These are phyloP conservation scores for Ceyx melanurus DNA, from an alignment of 2,113 vertebrate genomes.

Conservation along the genomic window DNA sequence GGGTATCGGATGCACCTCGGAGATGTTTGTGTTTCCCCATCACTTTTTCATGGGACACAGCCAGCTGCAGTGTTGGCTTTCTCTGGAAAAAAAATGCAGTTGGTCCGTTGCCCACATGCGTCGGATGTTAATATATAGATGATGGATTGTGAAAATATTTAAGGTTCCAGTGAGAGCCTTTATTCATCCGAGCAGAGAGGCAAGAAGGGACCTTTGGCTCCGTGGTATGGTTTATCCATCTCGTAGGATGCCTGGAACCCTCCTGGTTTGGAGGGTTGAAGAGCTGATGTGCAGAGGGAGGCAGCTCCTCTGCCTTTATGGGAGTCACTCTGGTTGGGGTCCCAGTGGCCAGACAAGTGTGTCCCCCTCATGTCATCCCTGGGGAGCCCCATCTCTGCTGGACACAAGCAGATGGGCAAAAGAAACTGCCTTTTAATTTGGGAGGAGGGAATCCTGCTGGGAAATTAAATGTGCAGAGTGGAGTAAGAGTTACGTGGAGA, in stretches of 20 bases:
- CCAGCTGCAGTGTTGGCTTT: background rate
- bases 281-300: background rate
- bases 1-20: background rate
- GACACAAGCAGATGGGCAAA: background rate
- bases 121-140: background rate
- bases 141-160: background rate
- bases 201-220: background rate
- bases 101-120: rapidly evolving
- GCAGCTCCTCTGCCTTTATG: background rate
- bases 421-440: background rate
- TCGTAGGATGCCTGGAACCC: background rate
- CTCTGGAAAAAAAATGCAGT: background rate
- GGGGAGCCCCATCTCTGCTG: background rate
- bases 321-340: background rate
- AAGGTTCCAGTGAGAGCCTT: background rate
- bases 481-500: background rate
- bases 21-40: background rate
- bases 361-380: background rate
- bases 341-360: rapidly evolving
- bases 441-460: background rate
- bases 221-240: rapidly evolving
- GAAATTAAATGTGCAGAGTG: background rate
- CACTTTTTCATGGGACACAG: background rate
- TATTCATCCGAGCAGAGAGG: background rate
- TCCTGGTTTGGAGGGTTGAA: background rate